Conservation (phyloP, 2,113 vertebrate species). For the Daubentonia madagascariensis region DNA sequence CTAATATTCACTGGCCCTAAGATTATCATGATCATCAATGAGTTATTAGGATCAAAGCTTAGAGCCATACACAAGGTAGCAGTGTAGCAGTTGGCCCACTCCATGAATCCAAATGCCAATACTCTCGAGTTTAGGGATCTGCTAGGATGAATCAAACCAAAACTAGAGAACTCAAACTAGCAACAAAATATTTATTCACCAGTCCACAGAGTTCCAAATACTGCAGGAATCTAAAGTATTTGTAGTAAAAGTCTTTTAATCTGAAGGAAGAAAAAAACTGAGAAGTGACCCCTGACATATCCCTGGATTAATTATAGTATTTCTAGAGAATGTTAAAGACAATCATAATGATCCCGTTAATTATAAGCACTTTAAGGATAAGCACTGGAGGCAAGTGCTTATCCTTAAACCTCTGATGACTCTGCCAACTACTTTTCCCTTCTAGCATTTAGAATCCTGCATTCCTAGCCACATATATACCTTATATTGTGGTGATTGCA, state of each 20-base stretch:
- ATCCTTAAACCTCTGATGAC: conserved; percentile 10
- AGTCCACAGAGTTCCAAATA: not conserved
- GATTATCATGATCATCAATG: not conserved
- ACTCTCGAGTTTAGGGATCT: not conserved
- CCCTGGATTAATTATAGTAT: not conserved
- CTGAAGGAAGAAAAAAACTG: not conserved
- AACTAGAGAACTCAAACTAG: not conserved
- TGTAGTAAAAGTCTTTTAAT: conserved; percentile 2
- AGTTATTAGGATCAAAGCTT: not conserved
- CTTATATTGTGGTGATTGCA: conserved; percentile 42
- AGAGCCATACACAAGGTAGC: not conserved
- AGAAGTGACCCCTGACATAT: not conserved
- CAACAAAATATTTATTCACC: not conserved
- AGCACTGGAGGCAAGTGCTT: not conserved
- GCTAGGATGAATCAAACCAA: not conserved
- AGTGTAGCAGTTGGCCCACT: not conserved
- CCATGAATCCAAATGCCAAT: not conserved
- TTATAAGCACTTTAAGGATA: no score
- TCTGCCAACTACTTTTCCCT: not conserved
- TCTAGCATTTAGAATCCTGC: conserved; percentile 12
- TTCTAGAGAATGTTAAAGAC: conserved; percentile 12
- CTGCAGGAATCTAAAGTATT: not conserved
- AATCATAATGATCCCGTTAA: not conserved
- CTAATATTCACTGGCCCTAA: not conserved
- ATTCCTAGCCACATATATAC: conserved; percentile 28